Percentiles rank a stretch among this genome's conserved stretches.
These are phyloP conservation scores for Ptilorrhoa leucosticta DNA, from an alignment of 2,113 vertebrate species.

Conservation along the genomic window DNA sequence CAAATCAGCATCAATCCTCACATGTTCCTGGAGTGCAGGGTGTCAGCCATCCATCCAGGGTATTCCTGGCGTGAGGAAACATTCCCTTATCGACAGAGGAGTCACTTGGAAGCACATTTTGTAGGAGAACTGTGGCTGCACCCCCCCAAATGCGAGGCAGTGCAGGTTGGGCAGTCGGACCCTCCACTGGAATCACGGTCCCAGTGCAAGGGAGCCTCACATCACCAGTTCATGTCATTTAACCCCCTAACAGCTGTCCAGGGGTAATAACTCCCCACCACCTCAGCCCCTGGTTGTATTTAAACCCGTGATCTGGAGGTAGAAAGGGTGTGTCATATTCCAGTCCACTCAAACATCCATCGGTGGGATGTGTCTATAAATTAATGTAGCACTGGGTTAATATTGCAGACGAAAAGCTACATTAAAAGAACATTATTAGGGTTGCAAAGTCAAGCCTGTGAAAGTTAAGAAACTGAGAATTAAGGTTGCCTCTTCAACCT, in stretches of 20 bases:
- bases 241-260: background rate
- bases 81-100: background rate
- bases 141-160: accelerated
- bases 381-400: background rate
- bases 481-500: slow-evolving; percentile 53
- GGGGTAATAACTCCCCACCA: background rate
- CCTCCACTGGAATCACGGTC: accelerated
- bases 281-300: background rate
- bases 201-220: background rate
- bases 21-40: background rate
- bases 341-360: background rate
- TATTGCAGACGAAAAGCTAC: background rate
- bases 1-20: background rate
- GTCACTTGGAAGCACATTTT: background rate
- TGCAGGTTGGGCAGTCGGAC: background rate
- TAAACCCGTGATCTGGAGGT: background rate
- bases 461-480: slow-evolving; percentile 37
- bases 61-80: background rate
- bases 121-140: background rate
- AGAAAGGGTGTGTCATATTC: background rate
- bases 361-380: background rate
- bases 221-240: background rate
- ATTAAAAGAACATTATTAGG: slow-evolving; percentile 18
- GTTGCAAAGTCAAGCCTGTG: slow-evolving; percentile 40
- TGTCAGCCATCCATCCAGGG: background rate